phyloP scores from a whole-genome alignment of 2,888 invertebrate genomes.

The Xestia rhomboidea region DNA sequence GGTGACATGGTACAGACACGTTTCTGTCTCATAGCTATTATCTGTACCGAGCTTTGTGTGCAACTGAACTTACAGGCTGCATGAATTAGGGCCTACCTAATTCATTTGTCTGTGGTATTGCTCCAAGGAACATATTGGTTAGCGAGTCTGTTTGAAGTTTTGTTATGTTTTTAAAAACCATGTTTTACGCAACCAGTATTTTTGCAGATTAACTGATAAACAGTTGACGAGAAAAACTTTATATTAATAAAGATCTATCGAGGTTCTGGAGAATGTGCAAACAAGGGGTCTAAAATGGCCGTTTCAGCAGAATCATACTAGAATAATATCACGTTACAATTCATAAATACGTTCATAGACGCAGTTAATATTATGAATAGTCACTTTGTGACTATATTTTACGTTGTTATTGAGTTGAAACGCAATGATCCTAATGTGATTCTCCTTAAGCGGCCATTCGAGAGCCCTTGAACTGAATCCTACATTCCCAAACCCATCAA shows the following conservation, averaged over 20 bases:
- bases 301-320: no score
- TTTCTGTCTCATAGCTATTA: background rate
- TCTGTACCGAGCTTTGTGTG: conserved; percentile 1
- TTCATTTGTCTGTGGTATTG: background rate
- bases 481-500: background rate
- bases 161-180: background rate
- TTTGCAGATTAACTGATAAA: background rate
- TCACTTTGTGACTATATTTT: no score
- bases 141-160: background rate
- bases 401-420: no score
- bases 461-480: background rate
- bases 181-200: background rate
- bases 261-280: background rate
- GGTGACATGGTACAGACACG: background rate
- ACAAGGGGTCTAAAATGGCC: no score
- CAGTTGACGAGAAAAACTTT: background rate
- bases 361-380: no score
- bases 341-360: no score
- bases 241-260: background rate
- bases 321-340: no score
- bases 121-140: conserved; percentile 12
- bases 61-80: background rate
- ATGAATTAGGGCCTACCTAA: background rate
- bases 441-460: no score
- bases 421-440: no score